Percentiles rank a stretch among this genome's conserved stretches.
These are phyloP conservation scores for Lymantria monacha DNA, from an alignment of 2,888 invertebrate genomes.

Conservation along the genomic window DNA sequence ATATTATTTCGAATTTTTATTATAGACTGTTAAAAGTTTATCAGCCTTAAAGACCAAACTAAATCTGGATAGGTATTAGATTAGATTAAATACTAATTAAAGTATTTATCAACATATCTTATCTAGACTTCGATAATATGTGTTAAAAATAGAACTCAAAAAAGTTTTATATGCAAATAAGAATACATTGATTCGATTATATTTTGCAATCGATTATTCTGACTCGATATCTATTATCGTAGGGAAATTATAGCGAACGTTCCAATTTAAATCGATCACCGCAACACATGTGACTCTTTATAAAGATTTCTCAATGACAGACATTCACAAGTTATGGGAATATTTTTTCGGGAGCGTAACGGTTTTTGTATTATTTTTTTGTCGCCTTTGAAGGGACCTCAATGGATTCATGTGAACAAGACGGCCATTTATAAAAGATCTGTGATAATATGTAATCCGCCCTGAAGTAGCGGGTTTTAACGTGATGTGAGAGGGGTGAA, in stretches of 20 bases:
- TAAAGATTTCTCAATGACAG: slow-evolving; percentile 70
- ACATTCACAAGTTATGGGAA: slow-evolving; percentile 75
- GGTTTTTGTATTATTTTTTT: slow-evolving; percentile 81
- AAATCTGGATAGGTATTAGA: too few relatives aligned
- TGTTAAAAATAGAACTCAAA: too few relatives aligned
- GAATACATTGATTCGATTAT: too few relatives aligned
- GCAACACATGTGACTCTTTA: slow-evolving; percentile 39
- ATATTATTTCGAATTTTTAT: too few relatives aligned
- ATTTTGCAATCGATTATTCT: too few relatives aligned
- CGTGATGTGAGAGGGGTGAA: slow-evolving; percentile 32
- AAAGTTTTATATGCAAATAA: too few relatives aligned
- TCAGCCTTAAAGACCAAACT: too few relatives aligned
- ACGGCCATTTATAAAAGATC: slow-evolving; percentile 50
- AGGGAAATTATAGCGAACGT: neutral
- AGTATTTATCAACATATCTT: too few relatives aligned
- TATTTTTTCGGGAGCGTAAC: slow-evolving; percentile 76
- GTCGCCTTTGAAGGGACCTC: slow-evolving; percentile 74
- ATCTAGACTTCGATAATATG: too few relatives aligned
- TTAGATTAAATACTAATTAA: too few relatives aligned
- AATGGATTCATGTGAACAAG: slow-evolving; percentile 73
- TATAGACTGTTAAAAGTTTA: too few relatives aligned
- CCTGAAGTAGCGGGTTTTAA: slow-evolving; percentile 19
- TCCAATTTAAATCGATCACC: slow-evolving; percentile 19
- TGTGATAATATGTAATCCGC: slow-evolving; percentile 33
- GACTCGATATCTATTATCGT: too few relatives aligned